Conservation (phyloP, 2,113 vertebrate genomes). For the Planiliza haematocheilus region DNA sequence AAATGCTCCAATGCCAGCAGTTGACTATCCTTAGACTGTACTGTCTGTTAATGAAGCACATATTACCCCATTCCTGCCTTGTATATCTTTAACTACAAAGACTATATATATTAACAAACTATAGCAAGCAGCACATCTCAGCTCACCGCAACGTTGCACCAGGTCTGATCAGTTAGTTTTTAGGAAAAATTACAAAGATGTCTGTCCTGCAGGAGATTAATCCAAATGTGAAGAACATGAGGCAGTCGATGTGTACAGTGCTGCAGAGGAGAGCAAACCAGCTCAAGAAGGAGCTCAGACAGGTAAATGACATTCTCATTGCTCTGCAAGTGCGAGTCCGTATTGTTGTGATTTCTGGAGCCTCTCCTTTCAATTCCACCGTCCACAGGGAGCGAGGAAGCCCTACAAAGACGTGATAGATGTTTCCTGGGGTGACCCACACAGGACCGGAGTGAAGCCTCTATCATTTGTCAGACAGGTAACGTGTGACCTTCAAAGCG, state of each 20-base stretch:
- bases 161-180: not conserved
- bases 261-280: constrained; percentile 31
- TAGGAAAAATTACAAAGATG: constrained; percentile 35
- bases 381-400: constrained; percentile 67
- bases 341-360: not conserved
- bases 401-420: constrained; percentile 73
- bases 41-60: constrained; percentile 40
- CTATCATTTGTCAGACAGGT: constrained; percentile 82
- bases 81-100: not conserved
- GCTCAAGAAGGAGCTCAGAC: constrained; percentile 67
- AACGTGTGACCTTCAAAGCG: constrained; percentile 19
- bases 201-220: constrained; percentile 48
- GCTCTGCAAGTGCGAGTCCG: not conserved
- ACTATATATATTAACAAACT: too few species aligned
- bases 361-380: constrained; percentile 1
- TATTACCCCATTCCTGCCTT: not conserved
- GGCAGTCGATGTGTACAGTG: not conserved
- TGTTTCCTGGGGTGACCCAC: constrained; percentile 64
- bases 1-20: not conserved
- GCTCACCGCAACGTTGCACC: not conserved
- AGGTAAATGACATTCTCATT: constrained; percentile 12
- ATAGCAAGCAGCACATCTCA: not conserved
- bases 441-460: constrained; percentile 75
- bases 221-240: constrained; percentile 40
- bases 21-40: too few species aligned